phyloP scores from a whole-genome alignment of 2,113 vertebrate genomes.

The Eleginops maclovinus region DNA sequence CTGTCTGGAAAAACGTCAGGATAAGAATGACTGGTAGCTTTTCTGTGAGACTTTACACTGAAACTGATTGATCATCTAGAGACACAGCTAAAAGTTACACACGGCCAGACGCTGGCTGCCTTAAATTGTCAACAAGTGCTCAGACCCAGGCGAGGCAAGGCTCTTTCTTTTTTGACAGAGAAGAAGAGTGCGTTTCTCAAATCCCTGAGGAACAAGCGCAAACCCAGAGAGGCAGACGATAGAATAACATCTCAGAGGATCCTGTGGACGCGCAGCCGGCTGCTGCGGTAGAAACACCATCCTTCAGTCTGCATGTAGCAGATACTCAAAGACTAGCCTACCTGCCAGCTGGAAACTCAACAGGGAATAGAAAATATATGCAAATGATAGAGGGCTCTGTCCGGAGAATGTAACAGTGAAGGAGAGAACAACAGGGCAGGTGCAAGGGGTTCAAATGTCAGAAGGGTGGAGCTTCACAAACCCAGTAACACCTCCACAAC shows the following conservation, averaged over 20 bases:
- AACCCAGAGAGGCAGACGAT: conserved; percentile 8
- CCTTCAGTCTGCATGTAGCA: conserved; percentile 7
- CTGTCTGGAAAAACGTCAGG: conserved; percentile 43
- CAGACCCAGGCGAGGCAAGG: background rate
- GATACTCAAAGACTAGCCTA: background rate
- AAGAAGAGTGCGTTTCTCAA: conserved; percentile 8
- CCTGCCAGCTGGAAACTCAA: background rate
- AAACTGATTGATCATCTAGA: conserved; percentile 57
- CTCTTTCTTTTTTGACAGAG: conserved; percentile 20
- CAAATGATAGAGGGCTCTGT: background rate
- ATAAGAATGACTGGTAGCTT: conserved; percentile 32
- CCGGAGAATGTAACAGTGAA: background rate
- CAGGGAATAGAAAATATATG: background rate
- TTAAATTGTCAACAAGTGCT: conserved; percentile 54
- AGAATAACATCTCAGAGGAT: conserved; percentile 21
- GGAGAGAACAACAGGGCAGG: background rate
- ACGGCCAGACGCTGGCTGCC: conserved; percentile 19
- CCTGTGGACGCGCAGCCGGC: conserved; percentile 34
- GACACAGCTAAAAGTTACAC: conserved; percentile 29
- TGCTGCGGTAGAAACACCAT: conserved; percentile 25
- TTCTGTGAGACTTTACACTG: conserved; percentile 34
- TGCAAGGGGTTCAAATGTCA: conserved; percentile 33
- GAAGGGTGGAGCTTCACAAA: conserved; percentile 24
- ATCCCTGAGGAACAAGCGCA: conserved; percentile 4
- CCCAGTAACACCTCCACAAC: conserved; percentile 31